phyloP scores from a whole-genome alignment of 2,113 vertebrate species.

The Platycercus adscitus region DNA sequence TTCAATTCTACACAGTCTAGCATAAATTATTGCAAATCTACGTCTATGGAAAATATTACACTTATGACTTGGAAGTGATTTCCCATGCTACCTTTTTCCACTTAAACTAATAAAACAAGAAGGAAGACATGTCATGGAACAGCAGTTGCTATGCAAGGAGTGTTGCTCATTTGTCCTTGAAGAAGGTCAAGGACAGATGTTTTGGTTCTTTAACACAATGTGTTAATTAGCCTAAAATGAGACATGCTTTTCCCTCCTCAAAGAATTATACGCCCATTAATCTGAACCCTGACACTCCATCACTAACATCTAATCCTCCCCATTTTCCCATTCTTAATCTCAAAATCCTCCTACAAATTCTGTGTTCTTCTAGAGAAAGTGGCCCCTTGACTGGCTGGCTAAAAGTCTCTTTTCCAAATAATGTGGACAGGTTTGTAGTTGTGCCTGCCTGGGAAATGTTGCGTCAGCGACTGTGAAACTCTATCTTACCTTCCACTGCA shows the following conservation, averaged over 20 bases:
- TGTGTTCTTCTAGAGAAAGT: background rate
- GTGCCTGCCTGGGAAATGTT: background rate
- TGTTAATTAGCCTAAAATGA: background rate
- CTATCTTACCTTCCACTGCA: background rate
- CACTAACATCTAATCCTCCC: background rate
- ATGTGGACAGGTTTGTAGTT: background rate
- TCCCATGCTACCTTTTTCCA: background rate
- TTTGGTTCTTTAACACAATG: background rate
- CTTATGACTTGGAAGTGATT: background rate
- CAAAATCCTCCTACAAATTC: background rate
- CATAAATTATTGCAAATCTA: background rate
- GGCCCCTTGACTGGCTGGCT: background rate
- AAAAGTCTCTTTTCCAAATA: background rate
- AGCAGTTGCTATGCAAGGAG: background rate
- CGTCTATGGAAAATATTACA: background rate
- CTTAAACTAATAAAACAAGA: background rate
- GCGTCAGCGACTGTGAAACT: background rate
- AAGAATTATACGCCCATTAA: background rate
- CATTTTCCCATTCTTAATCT: background rate
- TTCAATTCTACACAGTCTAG: background rate
- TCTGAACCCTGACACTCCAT: background rate
- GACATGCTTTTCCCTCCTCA: background rate
- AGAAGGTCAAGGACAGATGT: background rate
- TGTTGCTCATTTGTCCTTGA: background rate
- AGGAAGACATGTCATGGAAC: background rate